Evolutionary conservation across 2,797 vertebrate species (phyloP), one percentile per base, ranked within the genome.

Genomic region (Mastacembelus armatus): DNA sequence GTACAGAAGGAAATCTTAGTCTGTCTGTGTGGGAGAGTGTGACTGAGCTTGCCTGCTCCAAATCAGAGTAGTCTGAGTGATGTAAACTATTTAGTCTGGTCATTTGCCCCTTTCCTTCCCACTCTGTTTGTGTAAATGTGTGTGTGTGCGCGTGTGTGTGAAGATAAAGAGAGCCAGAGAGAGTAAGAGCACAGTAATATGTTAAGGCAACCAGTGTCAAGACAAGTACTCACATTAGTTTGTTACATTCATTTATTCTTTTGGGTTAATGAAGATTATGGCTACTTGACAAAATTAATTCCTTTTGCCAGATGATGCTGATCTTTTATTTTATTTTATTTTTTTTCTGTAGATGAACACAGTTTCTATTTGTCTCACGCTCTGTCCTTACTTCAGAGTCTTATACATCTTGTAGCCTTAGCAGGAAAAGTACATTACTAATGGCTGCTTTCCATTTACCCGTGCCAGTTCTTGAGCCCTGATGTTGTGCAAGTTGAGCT

Each of bases 81-180:
- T 84, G 72, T 74, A 36, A 79, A 74, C 62, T 74, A 71, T 85
- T 71, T 66, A 76, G 68, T 73, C 75, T 78, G 72, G 51, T 63
- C 61, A 47, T 51, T 57, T 54, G 42, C 36, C 39, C 10, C n/a
- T 43, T 40, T 61, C 45, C 43, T 51, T 55, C 51, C 47, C 48
- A 30, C 18, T 27, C 21, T 66, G 24, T 71, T 52, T 65, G 29
- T 59, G 24, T 55, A 43, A 40, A 44, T 27, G 39, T 3, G 10
- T 18, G 14, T 19, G 16, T 32, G 4, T 32, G 29, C 18, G 19
- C 15, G 3, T 22, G 43, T 35, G 15, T 16, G 24, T 32, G 10
- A 54, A 24, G 29, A 50, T 14, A 48, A 12, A 39, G 21, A 35
- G 12, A 48, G n/a, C 10, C 7, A 47, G 8, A 33, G 3, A 27